These are phyloP conservation scores for Drosophila lowei DNA, from an alignment of 1,140 invertebrate genomes.

Conservation along the genomic window DNA sequence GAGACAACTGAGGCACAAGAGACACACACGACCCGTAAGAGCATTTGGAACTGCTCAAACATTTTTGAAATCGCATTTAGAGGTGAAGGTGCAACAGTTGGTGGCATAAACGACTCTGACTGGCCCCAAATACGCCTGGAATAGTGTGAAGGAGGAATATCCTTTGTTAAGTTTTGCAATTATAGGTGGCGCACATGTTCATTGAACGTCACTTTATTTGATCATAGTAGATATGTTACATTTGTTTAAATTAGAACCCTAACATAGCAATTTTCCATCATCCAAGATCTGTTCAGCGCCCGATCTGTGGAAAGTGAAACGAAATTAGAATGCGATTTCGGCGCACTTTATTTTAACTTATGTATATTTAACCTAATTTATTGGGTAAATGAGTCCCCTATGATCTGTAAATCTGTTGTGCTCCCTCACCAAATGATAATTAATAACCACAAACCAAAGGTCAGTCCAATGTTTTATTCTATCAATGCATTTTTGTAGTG, in stretches of 20 bases:
- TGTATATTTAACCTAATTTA: too few relatives aligned
- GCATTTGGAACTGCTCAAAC: slow-evolving; percentile 74
- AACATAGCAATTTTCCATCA: slow-evolving; percentile 40
- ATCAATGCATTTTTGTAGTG: neutral
- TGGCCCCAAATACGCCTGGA: slow-evolving; percentile 96
- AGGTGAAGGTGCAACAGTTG: slow-evolving; percentile 57
- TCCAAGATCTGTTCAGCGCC: slow-evolving; percentile 65
- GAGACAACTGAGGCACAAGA: neutral
- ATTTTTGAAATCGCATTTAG: slow-evolving; percentile 77
- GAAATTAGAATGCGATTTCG: neutral
- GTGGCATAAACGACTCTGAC: slow-evolving; percentile 87
- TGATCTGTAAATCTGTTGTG: too few relatives aligned
- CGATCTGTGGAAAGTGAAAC: slow-evolving; percentile 45
- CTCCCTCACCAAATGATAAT: neutral
- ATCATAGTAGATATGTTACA: slow-evolving; percentile 60
- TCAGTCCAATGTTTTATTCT: slow-evolving; percentile 9
- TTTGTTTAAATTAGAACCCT: slow-evolving; percentile 45
- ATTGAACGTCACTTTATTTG: slow-evolving; percentile 50
- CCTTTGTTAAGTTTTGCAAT: slow-evolving; percentile 84
- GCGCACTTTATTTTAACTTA: too few relatives aligned
- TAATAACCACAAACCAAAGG: neutral
- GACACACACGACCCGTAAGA: slow-evolving; percentile 41
- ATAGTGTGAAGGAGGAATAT: slow-evolving; percentile 93
- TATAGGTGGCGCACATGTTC: neutral
- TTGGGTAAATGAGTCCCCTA: too few relatives aligned